Base-by-base conservation (phyloP, 2,797 vertebrate species). In the Halcyon badia region DNA sequence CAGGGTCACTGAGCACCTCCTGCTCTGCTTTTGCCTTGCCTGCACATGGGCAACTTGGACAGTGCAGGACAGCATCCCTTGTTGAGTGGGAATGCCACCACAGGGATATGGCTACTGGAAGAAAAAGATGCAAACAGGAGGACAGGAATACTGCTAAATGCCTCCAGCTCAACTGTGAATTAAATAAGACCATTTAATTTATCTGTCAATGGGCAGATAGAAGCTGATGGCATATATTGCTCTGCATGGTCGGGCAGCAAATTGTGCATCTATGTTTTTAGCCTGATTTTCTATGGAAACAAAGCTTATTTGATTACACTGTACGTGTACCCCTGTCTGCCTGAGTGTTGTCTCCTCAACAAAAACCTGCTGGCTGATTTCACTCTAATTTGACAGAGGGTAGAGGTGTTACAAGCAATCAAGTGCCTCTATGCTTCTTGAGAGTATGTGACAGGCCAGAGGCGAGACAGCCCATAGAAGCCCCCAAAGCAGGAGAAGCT, bases 211-310 rank as follows among this genome's bases (percentile, higher is more conserved):
- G 91, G 83, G 68, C 61, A 96, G 93, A 95, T 14, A 96, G 90
- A 89, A 96, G 60, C 56, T 94, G 91, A 90, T 94, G 93, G 78
- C 83, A 69, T 77, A 72, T 93, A 95, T 66, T 64, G 86, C 89
- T 87, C 44, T 2, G 66, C 96, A 94, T 92, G 91, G 88, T 85
- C 2, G 1, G 75, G 90, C 90, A 95, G 90, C 88, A 97, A 95
- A 97, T 92, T 77, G 83, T 80, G 90, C 94, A 92, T 93, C 68
- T 95, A 92, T 96, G 92, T 95, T 96, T 96, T 96, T 94, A 96
- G 68, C 60, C 75, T 68, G 83, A 92, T 97, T 91, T 97, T 95
- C 77, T 94, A 90, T 41, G 90, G 89, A 95, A 97, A 96, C 90
- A 87, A 94, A 96, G 71, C 83, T 92, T 83, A 77, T 83, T 84